These are phyloP conservation scores for Eulemur rufifrons DNA, from an alignment of 2,113 vertebrate genomes.

Conservation along the genomic window DNA sequence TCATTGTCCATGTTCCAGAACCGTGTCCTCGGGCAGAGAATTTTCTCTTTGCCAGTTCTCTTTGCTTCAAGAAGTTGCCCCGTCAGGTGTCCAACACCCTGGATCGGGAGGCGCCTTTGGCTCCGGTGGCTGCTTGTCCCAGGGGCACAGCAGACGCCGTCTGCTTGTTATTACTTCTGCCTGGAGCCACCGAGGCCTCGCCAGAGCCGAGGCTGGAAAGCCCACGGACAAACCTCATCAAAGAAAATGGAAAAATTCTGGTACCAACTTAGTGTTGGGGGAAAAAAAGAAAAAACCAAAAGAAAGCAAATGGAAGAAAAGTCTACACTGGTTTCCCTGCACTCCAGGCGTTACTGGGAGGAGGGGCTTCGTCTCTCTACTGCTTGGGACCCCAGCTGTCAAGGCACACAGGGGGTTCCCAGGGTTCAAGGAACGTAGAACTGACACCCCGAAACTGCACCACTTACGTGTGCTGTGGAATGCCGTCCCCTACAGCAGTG, in stretches of 20 bases:
- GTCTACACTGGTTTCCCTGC: not conserved
- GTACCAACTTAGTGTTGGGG: too few species aligned
- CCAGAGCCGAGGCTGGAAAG: not conserved
- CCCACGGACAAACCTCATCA: not conserved
- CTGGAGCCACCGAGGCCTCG: not conserved
- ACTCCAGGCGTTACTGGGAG: not conserved
- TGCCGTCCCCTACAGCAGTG: not conserved
- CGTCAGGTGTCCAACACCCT: not conserved
- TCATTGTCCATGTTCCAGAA: not conserved
- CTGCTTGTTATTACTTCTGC: not conserved
- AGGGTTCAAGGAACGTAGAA: not conserved
- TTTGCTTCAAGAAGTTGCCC: not conserved
- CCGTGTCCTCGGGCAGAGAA: not conserved
- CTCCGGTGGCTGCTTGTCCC: not conserved
- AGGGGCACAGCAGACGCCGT: not conserved
- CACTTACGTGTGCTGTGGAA: accelerated
- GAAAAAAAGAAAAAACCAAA: too few species aligned
- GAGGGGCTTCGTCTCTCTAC: not conserved
- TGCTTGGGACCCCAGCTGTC: not conserved
- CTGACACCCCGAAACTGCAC: not conserved
- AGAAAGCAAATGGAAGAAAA: not conserved
- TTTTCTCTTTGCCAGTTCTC: not conserved
- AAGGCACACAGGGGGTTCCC: not conserved
- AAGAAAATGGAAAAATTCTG: not conserved
- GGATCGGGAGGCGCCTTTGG: not conserved